Evolutionary conservation across 1,140 invertebrate genomes (phyloP).

Genomic region (Drosophila asahinai): DNA sequence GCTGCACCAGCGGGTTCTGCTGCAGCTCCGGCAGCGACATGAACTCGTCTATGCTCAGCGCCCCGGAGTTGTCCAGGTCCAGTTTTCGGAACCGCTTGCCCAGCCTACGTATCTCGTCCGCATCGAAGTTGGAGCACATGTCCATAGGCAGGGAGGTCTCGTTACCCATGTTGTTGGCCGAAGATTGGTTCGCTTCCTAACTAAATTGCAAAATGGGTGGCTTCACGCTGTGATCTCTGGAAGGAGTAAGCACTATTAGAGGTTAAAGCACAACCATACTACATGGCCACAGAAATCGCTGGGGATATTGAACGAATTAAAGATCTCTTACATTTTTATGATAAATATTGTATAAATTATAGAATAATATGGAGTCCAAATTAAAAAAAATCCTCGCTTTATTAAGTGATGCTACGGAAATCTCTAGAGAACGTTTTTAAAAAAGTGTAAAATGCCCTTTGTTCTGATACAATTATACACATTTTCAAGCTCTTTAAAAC

Average conservation of each 20-base stretch:
- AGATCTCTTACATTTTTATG: too few relatives aligned
- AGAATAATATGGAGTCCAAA: too few relatives aligned
- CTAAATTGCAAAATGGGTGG: constrained; percentile 2
- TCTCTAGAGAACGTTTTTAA: too few relatives aligned
- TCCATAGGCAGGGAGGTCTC: constrained; percentile 99
- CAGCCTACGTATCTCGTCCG: constrained; percentile 98
- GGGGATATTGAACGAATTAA: neutral
- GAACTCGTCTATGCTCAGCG: constrained; percentile 98
- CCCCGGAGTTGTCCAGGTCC: constrained; percentile 98
- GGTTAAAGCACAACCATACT: too few relatives aligned
- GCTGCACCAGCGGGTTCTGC: constrained; percentile 98
- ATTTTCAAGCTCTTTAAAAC: too few relatives aligned
- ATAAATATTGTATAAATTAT: too few relatives aligned
- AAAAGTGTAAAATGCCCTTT: too few relatives aligned
- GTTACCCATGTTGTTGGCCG: constrained; percentile 90
- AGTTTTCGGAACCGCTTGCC: constrained; percentile 98
- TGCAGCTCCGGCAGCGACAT: constrained; percentile 99
- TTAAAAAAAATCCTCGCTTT: too few relatives aligned
- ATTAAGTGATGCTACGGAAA: too few relatives aligned
- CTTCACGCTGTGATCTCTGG: neutral
- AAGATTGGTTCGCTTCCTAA: neutral
- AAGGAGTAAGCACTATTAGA: neutral
- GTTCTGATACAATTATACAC: too few relatives aligned
- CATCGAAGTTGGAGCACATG: constrained; percentile 99
- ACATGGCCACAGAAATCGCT: neutral